Evolutionary conservation across 2,888 invertebrate genomes (phyloP), one percentile per base, ranked within the genome.

Genomic region (Disparrhopalites patrizii): DNA sequence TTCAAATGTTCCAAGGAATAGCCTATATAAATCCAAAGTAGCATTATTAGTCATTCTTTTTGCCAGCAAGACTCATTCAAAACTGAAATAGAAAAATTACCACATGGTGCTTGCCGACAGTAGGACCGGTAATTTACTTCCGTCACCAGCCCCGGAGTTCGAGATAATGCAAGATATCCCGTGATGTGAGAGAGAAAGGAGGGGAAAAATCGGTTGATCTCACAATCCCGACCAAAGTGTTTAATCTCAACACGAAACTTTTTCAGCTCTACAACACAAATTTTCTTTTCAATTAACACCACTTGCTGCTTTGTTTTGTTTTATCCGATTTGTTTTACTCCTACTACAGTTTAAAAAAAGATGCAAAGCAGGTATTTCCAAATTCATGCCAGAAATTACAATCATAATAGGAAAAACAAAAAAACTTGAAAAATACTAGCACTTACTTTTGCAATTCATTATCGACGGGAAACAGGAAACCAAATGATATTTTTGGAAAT

Each of bases 191-290:
- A 47, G 3, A 47, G 13, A 23, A 47, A 47, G 8, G 47, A 47
- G 4, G 47, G 47, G 13, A 47, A 47, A 13, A 47, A 47, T 23
- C 47, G 47, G 47, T 47, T 47, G 10, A 20, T 10, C 23, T 47
- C 47, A 47, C 47, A 47, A 13, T 47, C 47, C 47, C 47, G 47
- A 23, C 47, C 47, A 47, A 47, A 47, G 47, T 47, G 47, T 23
- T 47, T 47, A 25, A 47, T 47, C 25, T 47, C 47, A 2, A 47
- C 47, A 47, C 47, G 47, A 3, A 47, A 47, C 23, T 47, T 47
- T n/a, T 47, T 8, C 3, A 47, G 47, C 23, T 47, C 47, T 47
- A 25, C 25, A 47, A 36, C 36, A 36, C 7, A 36, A 36, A 36
- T 36, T 36, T 36, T n/a, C n/a, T n/a, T n/a, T n/a, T n/a, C n/a